Base-by-base conservation (phyloP, 2,113 vertebrate species). In the Pedionomus torquatus region DNA sequence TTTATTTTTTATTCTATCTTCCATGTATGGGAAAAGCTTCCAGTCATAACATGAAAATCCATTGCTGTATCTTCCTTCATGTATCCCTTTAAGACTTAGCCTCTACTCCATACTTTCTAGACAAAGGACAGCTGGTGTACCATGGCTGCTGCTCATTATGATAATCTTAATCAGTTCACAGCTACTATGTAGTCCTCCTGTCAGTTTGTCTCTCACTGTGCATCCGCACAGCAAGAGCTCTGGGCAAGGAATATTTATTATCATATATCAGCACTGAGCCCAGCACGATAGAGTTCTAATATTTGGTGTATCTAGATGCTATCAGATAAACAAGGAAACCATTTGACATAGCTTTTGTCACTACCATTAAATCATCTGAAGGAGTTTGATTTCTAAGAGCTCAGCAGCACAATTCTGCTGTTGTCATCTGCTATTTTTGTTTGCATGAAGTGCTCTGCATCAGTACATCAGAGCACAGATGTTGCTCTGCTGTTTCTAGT, bases 101-200 rank as follows among this genome's bases (percentile, higher is more conserved):
- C 44, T 16, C 57, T 79, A 33, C 55, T 91, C 65, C 52, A 5
- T 75, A 35, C 58, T 87, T 77, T 61, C 39, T 44, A 49, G 49
- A 76, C 1, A 21, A 70, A 72, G 52, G 74, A 78, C 57, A 65
- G 82, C 90, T 96, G 87, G 66, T 80, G 49, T 54, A 37, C 63
- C 41, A 54, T 41, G 66, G n/a, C 57, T 92, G 52, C 76, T 87
- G 80, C 72, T 96, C 5, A 1, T 95, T 80, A 76, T 9, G 18
- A 26, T 96, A 69, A 72, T 93, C 81, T 91, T 87, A 95, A 93
- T 93, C 70, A 93, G 84, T 87, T 95, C 92, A 65, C 58, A 83
- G 72, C 82, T 90, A 46, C 61, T 0, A 0, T 80, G 48, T 26
- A 60, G 52, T 66, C 65, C 57, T 93, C 77, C 71, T 93, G 91